Percentiles rank a stretch among this genome's conserved stretches.
Conservation (phyloP, 1,140 invertebrate species). For the Nymphalis io region DNA sequence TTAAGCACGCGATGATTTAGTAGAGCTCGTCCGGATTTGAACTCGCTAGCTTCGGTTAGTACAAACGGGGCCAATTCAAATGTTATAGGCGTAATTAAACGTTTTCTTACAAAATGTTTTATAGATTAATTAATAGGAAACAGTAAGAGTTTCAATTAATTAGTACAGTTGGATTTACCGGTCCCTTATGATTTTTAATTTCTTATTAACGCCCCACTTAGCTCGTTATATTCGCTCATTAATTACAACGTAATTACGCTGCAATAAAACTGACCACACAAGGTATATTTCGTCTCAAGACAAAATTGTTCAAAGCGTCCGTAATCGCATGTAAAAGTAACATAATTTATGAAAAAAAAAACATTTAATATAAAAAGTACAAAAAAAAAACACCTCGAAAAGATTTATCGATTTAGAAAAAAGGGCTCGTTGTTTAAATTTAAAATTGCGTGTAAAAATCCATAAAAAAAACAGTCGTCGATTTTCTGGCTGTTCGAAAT, state of each 20-base stretch:
- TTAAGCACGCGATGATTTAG: too few relatives aligned
- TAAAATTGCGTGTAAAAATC: neutral
- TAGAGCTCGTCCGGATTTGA: too few relatives aligned
- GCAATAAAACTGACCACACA: neutral
- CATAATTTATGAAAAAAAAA: neutral
- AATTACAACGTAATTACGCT: constrained; percentile 25
- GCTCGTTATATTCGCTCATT: constrained; percentile 20
- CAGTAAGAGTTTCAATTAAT: constrained; percentile 11
- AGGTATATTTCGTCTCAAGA: neutral
- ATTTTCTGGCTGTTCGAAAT: too few relatives aligned
- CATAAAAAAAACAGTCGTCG: too few relatives aligned
- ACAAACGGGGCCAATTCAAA: too few relatives aligned
- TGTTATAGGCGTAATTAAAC: too few relatives aligned
- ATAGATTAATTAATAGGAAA: neutral
- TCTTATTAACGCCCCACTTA: constrained; percentile 35
- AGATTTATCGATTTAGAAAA: neutral
- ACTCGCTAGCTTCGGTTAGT: too few relatives aligned
- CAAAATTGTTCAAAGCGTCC: neutral
- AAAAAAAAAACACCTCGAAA: neutral
- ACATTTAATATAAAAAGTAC: neutral
- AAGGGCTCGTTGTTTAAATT: neutral
- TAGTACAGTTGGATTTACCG: constrained; percentile 28
- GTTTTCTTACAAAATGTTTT: neutral
- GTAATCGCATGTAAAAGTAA: neutral
- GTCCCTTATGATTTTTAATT: constrained; percentile 32